phyloP scores from a whole-genome alignment of 1,140 invertebrate species.

The Campodea augens region DNA sequence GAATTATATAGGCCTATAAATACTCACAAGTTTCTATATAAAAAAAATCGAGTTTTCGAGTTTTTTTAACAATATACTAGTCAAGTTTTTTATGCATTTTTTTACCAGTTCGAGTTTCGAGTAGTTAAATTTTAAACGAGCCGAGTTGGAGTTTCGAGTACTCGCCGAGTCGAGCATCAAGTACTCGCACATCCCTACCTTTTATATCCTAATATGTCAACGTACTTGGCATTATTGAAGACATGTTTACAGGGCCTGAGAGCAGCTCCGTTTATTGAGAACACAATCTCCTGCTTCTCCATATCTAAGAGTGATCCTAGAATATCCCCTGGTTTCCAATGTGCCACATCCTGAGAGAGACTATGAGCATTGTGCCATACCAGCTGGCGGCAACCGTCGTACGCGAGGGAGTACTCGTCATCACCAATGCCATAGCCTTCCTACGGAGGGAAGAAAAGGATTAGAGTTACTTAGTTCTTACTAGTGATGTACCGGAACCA shows the following conservation, averaged over 20 bases:
- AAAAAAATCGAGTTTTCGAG: no score
- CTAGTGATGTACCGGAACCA: no score
- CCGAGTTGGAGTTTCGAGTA: no score
- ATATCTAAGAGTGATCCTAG: slow-evolving; percentile 66
- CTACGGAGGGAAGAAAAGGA: slow-evolving; percentile 27
- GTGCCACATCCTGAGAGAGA: slow-evolving; percentile 36
- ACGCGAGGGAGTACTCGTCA: slow-evolving; percentile 72
- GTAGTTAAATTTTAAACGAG: no score
- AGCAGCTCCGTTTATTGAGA: slow-evolving; percentile 62
- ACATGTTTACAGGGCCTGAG: slow-evolving; percentile 47
- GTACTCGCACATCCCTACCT: no score
- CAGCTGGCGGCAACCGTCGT: slow-evolving; percentile 75
- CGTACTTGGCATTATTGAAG: slow-evolving; percentile 56
- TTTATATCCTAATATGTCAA: slow-evolving; percentile 10
- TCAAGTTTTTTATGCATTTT: no score
- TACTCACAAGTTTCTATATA: no score
- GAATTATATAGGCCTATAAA: no score
- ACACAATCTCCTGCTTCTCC: slow-evolving; percentile 46
- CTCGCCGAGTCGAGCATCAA: no score
- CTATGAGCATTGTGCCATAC: slow-evolving; percentile 76
- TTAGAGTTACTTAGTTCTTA: background rate
- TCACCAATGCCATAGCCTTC: slow-evolving; percentile 92
- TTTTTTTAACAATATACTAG: no score
- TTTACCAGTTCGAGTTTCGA: no score
- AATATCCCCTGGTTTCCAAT: slow-evolving; percentile 68